These are phyloP conservation scores for Rhadinocentrus ornatus DNA, from an alignment of 2,797 vertebrate species.

Conservation along the genomic window DNA sequence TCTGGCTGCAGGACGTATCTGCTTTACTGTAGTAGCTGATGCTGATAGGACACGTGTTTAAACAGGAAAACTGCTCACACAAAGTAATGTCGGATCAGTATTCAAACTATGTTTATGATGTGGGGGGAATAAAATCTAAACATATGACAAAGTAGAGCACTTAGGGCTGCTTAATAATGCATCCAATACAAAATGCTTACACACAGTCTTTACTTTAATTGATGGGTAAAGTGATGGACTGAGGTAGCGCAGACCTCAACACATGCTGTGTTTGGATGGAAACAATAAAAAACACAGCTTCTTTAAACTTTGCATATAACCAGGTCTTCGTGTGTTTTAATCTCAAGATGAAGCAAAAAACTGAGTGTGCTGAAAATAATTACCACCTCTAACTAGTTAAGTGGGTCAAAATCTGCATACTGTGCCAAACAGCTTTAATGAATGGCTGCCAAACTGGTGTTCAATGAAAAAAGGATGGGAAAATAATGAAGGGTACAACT, in stretches of 20 bases:
- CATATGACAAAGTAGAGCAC: slow-evolving; percentile 51
- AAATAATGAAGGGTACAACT: neutral
- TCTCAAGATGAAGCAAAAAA: slow-evolving; percentile 28
- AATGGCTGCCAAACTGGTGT: slow-evolving; percentile 33
- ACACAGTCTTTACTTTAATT: slow-evolving; percentile 18
- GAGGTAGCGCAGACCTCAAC: slow-evolving; percentile 16
- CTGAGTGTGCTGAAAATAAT: slow-evolving; percentile 43
- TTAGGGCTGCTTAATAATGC: slow-evolving; percentile 67
- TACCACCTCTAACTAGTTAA: slow-evolving; percentile 42
- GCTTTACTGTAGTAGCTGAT: slow-evolving; percentile 15
- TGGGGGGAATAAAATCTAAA: slow-evolving; percentile 53
- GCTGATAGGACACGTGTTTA: slow-evolving; percentile 15
- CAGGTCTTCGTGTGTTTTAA: neutral
- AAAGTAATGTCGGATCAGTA: slow-evolving; percentile 40
- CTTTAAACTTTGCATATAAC: slow-evolving; percentile 32
- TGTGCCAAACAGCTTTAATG: slow-evolving; percentile 47
- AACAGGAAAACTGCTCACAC: slow-evolving; percentile 10
- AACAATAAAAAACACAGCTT: slow-evolving; percentile 4
- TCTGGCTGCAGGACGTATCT: slow-evolving; percentile 29
- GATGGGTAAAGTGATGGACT: slow-evolving; percentile 10
- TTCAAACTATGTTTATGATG: slow-evolving; percentile 26
- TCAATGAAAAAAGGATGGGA: slow-evolving; percentile 21
- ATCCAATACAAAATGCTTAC: slow-evolving; percentile 36
- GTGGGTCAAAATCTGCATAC: slow-evolving; percentile 65
- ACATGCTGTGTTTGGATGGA: neutral